Evolutionary conservation across 2,888 invertebrate genomes (phyloP).

Genomic region (Agriopis marginaria): DNA sequence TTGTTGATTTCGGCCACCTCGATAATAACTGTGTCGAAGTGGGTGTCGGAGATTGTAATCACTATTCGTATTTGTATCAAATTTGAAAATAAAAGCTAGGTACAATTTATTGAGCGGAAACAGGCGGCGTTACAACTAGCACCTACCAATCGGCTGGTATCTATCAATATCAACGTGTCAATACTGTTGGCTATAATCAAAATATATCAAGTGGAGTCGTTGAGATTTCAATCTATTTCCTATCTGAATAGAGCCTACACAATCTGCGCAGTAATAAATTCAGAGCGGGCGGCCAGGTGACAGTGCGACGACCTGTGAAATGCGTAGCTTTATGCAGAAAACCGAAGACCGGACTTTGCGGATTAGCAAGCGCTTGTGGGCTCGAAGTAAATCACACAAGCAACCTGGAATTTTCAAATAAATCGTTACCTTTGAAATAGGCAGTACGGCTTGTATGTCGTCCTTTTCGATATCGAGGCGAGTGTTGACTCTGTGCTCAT

Average conservation of each 20-base stretch:
- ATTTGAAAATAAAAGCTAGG: conserved; percentile 30
- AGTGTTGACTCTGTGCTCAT: conserved; percentile 90
- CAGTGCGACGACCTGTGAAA: conserved; percentile 30
- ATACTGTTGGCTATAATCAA: conserved; percentile 22
- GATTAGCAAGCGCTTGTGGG: conserved; percentile 16
- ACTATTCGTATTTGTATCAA: conserved; percentile 53
- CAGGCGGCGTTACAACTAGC: conserved; percentile 18
- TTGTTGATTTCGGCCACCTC: conserved; percentile 67
- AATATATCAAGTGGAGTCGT: conserved; percentile 23
- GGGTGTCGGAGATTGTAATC: conserved; percentile 58
- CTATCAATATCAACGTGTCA: conserved; percentile 27
- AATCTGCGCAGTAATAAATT: conserved; percentile 35
- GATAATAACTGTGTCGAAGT: conserved; percentile 60
- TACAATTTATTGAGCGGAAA: conserved; percentile 17
- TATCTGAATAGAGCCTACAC: conserved; percentile 26
- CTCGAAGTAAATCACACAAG: conserved; percentile 13
- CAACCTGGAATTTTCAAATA: not conserved
- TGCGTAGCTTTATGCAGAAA: conserved; percentile 21
- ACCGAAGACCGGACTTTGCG: conserved; percentile 10
- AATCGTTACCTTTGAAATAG: conserved; percentile 94
- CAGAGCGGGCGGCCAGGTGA: conserved; percentile 28
- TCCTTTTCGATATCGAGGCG: conserved; percentile 96
- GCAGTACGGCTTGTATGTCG: conserved; percentile 96
- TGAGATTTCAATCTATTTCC: conserved; percentile 29
- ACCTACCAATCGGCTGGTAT: conserved; percentile 19